Evolutionary conservation across 1,140 invertebrate genomes (phyloP), one percentile per base, ranked within the genome.

Genomic region (Bombus fervidus): DNA sequence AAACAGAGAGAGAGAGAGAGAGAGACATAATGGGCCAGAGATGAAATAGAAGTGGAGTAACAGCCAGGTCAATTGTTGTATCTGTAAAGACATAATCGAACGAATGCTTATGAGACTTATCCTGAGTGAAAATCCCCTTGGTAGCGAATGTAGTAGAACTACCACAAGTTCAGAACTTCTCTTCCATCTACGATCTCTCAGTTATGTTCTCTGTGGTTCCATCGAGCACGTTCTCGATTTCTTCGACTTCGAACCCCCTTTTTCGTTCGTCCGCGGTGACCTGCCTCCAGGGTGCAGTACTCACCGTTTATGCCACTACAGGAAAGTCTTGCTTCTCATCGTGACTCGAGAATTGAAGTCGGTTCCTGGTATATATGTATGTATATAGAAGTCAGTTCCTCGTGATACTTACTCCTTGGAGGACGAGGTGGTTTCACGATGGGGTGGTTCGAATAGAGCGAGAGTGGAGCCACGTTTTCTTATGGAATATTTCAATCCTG

Each of bases 151-250:
- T 12, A n/a, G 59, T 62, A n/a, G 28, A 62, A 62, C 28, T 62
- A 13, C 12, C 59, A 13, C 59, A n/a, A 62, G 47, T 89, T 90
- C 78, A 39, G 68, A 64, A 89, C 73, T 31, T 53, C 41, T 25
- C 64, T 8, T n/a, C 78, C 18, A 18, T 39, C 41, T n/a, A 2
- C 22, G 47, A 22, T 76, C 68, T 8, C 73, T 10, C 31, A 5
- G 13, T 22, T 76, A 12, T n/a, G 22, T 34, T 41, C 4, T 66
- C 64, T 31, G 64, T 15, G 2, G 15, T 13, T 47, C 31, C n/a
- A 37, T 31, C 12, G 34, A 22, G 57, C 28, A 39, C 75, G 57
- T 64, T 39, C 64, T 76, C 71, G 47, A 37, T 62, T 37, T 62
- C 82, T 62, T 59, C 34, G 41, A 25, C 39, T 57, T 9, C 37